These are phyloP conservation scores for Drosophila pseudoananassae DNA, from an alignment of 1,140 invertebrate genomes.

Conservation along the genomic window DNA sequence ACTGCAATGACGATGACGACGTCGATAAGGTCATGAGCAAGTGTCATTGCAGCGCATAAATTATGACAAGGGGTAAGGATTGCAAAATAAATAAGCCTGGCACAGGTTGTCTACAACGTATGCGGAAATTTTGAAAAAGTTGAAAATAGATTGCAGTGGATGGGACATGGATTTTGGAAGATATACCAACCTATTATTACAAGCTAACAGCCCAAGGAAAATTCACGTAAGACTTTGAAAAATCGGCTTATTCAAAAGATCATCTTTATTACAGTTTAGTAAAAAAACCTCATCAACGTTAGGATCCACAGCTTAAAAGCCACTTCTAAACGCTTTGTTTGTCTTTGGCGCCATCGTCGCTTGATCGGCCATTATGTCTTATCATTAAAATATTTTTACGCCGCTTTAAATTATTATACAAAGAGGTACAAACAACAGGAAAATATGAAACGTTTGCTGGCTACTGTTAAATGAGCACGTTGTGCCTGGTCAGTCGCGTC, in stretches of 20 bases:
- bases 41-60: constrained; percentile 80
- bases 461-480: constrained; percentile 83
- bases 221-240: too few species aligned
- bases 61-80: constrained; percentile 51
- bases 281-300: not conserved
- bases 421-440: constrained; percentile 54
- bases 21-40: constrained; percentile 81
- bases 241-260: not conserved
- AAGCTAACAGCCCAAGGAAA: not conserved
- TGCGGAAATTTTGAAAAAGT: constrained; percentile 14
- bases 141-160: constrained; percentile 13
- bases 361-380: constrained; percentile 53
- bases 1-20: constrained; percentile 49
- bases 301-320: not conserved
- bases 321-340: constrained; percentile 45
- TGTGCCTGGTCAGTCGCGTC: constrained; percentile 52
- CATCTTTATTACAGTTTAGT: not conserved
- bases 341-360: constrained; percentile 18
- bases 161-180: not conserved
- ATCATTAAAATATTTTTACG: constrained; percentile 81
- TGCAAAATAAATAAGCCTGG: constrained; percentile 42
- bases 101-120: constrained; percentile 32
- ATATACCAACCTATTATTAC: not conserved
- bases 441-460: constrained; percentile 58
- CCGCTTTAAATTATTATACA: constrained; percentile 76